Percentiles rank a stretch among this genome's conserved stretches.
Evolutionary conservation across 2,797 vertebrate genomes (phyloP).

Genomic region (Catamblyrhynchus diadema): DNA sequence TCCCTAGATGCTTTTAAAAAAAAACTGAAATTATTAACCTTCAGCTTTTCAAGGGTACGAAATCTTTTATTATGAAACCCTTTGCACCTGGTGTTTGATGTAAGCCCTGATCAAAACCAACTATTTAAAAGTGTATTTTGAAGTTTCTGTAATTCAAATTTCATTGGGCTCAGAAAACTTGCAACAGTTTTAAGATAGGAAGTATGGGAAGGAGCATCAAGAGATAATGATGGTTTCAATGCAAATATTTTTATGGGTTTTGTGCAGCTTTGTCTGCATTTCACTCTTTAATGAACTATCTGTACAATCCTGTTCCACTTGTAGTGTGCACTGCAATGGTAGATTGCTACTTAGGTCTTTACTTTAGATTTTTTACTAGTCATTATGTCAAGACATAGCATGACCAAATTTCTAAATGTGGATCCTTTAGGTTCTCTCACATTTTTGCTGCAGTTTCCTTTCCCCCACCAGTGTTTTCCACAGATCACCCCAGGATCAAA

Average conservation of each 20-base stretch:
- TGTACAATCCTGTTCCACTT: not conserved
- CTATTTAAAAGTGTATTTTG: not conserved
- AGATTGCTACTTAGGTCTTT: not conserved
- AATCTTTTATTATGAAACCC: not conserved
- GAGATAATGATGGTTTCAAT: not conserved
- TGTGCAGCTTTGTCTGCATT: not conserved
- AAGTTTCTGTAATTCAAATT: not conserved
- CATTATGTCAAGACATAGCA: not conserved
- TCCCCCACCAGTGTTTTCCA: not conserved
- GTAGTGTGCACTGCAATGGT: not conserved
- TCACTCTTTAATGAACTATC: not conserved
- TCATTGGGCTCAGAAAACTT: not conserved
- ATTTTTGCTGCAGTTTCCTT: not conserved
- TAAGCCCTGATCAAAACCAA: not conserved
- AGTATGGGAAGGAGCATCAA: not conserved
- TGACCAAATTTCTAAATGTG: not conserved
- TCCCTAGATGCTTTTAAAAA: not conserved
- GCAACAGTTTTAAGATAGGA: not conserved
- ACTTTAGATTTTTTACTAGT: not conserved
- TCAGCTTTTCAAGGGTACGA: not conserved
- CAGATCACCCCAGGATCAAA: not conserved
- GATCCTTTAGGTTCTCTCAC: not conserved
- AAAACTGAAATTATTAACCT: conserved; percentile 17
- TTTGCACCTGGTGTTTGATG: not conserved
- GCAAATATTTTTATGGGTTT: not conserved